Evolutionary conservation across 2,113 vertebrate species (phyloP).

Genomic region (Delphinapterus leucas): DNA sequence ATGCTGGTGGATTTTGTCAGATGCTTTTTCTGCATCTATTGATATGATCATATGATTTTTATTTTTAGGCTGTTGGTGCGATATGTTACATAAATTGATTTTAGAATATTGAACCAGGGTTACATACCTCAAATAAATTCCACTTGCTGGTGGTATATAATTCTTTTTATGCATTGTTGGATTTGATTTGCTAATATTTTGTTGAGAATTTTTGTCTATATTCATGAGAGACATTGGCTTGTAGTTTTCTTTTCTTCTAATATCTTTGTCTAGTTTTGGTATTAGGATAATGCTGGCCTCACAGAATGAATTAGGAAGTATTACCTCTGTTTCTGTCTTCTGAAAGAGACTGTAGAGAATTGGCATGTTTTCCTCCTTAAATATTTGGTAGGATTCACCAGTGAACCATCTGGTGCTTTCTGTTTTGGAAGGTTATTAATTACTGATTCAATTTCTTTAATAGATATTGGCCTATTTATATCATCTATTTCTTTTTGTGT

Average conservation of each 20-base stretch:
- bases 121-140: neutral
- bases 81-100: neutral
- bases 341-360: too few relatives aligned
- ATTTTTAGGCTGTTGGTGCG: neutral
- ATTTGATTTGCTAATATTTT: neutral
- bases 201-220: neutral
- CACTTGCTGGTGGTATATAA: neutral
- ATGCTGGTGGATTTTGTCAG: neutral
- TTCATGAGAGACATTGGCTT: neutral
- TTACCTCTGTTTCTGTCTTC: too few relatives aligned
- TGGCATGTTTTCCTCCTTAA: too few relatives aligned
- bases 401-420: too few relatives aligned
- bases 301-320: too few relatives aligned
- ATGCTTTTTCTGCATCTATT: neutral
- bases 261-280: neutral
- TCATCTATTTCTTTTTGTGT: neutral
- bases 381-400: too few relatives aligned
- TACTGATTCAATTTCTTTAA: neutral
- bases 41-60: neutral
- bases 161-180: neutral
- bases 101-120: neutral
- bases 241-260: neutral
- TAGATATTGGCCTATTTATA: neutral
- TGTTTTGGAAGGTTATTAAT: too few relatives aligned
- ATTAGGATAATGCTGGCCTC: too few relatives aligned